A percentile compares a stretch with the other conserved stretches of the same genome.
Conservation (phyloP, 2,888 invertebrate species). For the Fragum fragum region DNA sequence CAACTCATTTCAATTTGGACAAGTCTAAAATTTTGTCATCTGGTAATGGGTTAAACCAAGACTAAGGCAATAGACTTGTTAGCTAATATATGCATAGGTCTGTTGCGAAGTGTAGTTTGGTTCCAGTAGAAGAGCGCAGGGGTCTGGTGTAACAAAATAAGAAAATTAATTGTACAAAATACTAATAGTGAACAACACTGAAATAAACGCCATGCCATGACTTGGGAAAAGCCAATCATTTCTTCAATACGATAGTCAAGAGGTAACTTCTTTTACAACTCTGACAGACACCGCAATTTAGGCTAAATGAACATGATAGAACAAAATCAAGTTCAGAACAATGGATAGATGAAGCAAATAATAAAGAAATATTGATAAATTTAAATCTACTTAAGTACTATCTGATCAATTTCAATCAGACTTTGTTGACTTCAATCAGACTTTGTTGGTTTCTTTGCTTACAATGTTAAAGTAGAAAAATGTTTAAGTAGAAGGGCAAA, state of each 20-base stretch:
- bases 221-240: neutral
- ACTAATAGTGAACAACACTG: slow-evolving; percentile 27
- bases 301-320: neutral
- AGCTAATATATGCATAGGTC: neutral
- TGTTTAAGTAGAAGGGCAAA: no score
- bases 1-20: no score
- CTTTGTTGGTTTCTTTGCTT: no score
- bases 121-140: slow-evolving; percentile 56
- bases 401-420: neutral
- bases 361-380: neutral
- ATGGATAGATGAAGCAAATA: slow-evolving; percentile 1
- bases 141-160: slow-evolving; percentile 57
- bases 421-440: neutral
- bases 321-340: neutral
- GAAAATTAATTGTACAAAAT: slow-evolving; percentile 22
- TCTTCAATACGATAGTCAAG: neutral
- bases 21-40: no score
- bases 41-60: no score
- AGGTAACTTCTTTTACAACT: no score
- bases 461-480: no score
- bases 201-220: slow-evolving; percentile 24
- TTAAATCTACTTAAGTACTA: neutral
- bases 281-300: neutral
- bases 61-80: neutral
- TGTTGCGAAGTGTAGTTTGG: slow-evolving; percentile 40